Percentiles rank a stretch among this genome's conserved stretches.
phyloP scores from a whole-genome alignment of 2,797 vertebrate genomes.

The Pseudopleuronectes americanus region DNA sequence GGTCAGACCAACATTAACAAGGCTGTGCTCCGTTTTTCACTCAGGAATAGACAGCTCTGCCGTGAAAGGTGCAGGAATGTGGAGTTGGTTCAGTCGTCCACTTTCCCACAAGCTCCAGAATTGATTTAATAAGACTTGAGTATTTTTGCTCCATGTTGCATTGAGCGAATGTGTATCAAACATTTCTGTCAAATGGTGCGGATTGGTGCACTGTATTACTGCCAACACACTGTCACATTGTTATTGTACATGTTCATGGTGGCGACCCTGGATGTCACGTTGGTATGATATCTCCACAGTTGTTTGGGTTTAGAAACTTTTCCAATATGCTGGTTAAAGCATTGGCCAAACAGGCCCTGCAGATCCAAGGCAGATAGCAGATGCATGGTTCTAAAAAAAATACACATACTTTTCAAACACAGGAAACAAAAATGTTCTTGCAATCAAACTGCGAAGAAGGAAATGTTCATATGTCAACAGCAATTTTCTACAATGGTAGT shows the following conservation, averaged over 20 bases:
- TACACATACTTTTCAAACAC: slow-evolving; percentile 36
- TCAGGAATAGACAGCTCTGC: slow-evolving; percentile 41
- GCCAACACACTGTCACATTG: slow-evolving; percentile 64
- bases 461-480: slow-evolving; percentile 33
- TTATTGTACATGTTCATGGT: slow-evolving; percentile 62
- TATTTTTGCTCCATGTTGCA: slow-evolving; percentile 39
- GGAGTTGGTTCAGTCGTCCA: slow-evolving; percentile 33
- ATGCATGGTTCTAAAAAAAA: slow-evolving; percentile 34
- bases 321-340: slow-evolving; percentile 50
- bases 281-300: slow-evolving; percentile 68
- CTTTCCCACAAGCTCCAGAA: slow-evolving; percentile 31
- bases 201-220: slow-evolving; percentile 44
- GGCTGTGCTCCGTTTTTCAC: slow-evolving; percentile 52
- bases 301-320: slow-evolving; percentile 70
- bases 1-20: slow-evolving; percentile 43
- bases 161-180: slow-evolving; percentile 44
- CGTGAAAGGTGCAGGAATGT: slow-evolving; percentile 32
- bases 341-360: slow-evolving; percentile 51
- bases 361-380: slow-evolving; percentile 64
- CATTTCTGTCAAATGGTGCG: slow-evolving; percentile 43
- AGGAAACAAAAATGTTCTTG: slow-evolving; percentile 62
- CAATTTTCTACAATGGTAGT: neutral
- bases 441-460: slow-evolving; percentile 19
- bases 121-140: slow-evolving; percentile 43
- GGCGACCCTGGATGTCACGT: slow-evolving; percentile 59